Evolutionary conservation across 2,797 vertebrate genomes (phyloP).

Genomic region (Pipistrellus kuhlii): DNA sequence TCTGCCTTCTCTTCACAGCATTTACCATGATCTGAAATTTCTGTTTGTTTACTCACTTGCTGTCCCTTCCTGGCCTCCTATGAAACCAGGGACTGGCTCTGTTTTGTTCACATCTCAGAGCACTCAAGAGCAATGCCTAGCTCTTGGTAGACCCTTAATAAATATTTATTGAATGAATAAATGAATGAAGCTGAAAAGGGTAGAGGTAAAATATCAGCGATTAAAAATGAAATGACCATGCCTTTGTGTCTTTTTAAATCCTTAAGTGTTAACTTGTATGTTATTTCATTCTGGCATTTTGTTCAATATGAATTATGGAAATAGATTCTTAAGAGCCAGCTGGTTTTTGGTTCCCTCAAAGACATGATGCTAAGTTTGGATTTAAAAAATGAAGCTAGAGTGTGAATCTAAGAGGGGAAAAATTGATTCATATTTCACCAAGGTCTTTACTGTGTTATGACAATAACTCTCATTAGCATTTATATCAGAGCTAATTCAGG

Average conservation of each 20-base stretch:
- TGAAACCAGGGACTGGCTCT: not conserved
- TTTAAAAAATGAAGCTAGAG: slow-evolving; percentile 62
- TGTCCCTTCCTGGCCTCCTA: not conserved
- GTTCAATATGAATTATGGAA: slow-evolving; percentile 79
- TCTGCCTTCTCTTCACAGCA: not conserved
- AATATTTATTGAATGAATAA: slow-evolving; percentile 72
- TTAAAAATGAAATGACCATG: slow-evolving; percentile 75
- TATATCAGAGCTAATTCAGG: slow-evolving; percentile 22
- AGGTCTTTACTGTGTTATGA: slow-evolving; percentile 54
- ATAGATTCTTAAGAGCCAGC: slow-evolving; percentile 77
- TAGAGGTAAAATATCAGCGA: slow-evolving; percentile 64
- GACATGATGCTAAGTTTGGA: slow-evolving; percentile 73
- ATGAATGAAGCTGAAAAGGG: slow-evolving; percentile 58
- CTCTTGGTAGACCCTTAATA: slow-evolving; percentile 45
- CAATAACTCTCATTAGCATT: slow-evolving; percentile 30
- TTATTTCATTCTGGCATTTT: slow-evolving; percentile 75
- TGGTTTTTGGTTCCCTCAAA: slow-evolving; percentile 77
- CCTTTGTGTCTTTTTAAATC: slow-evolving; percentile 71
- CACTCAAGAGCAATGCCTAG: not conserved
- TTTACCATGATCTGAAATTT: not conserved
- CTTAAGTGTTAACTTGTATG: slow-evolving; percentile 65
- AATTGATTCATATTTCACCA: slow-evolving; percentile 44
- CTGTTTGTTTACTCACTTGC: slow-evolving; percentile 12
- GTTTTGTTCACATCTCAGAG: slow-evolving; percentile 40
- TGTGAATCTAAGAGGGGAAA: slow-evolving; percentile 63